Evolutionary conservation across 2,113 vertebrate genomes (phyloP), one percentile per base, ranked within the genome.

Genomic region (Arenaria interpres): DNA sequence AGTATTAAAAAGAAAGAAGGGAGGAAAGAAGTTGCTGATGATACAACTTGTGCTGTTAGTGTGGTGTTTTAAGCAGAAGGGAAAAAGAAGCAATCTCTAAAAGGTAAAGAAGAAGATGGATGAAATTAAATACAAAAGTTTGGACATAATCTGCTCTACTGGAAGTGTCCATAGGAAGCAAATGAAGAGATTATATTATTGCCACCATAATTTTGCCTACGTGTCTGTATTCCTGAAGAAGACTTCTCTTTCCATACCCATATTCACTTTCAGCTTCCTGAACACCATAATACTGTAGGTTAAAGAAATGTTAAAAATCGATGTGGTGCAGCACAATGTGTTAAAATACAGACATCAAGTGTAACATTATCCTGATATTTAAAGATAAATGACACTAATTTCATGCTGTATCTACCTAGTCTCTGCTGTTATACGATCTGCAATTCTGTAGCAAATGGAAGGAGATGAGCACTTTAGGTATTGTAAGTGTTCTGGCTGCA

Each of bases 301-400:
- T 86, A 96, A 79, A 95, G 41, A 77, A 85, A 88, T 37, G 21
- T 39, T 91, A 77, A 73, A 92, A 74, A 77, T 48, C 1, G 5
- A 88, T 37, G 30, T 78, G 30, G 23, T 24, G 45, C 33, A 81
- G 19, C 59, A 90, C 1, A 6, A 54, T 76, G 56, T 63, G 48
- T 82, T 39, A 83, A 91, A 93, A 86, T n/a, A 30, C 63, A 76
- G 90, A 63, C n/a, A 56, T 84, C 71, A 67, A 81, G 8, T 41
- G 21, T 35, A 93, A 72, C 60, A 54, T 92, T 89, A 83, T 59
- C 41, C 53, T 86, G 92, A 84, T 73, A 85, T 94, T 96, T 93
- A 90, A 84, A 94, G 86, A 93, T 32, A 91, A 96, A 97, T 90
- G 23, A 54, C 62, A 85, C 57, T 95, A 91, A 97, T 96, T 96